Evolutionary conservation across 2,888 invertebrate genomes (phyloP), one percentile per base, ranked within the genome.

Genomic region (Nasonia oneida): DNA sequence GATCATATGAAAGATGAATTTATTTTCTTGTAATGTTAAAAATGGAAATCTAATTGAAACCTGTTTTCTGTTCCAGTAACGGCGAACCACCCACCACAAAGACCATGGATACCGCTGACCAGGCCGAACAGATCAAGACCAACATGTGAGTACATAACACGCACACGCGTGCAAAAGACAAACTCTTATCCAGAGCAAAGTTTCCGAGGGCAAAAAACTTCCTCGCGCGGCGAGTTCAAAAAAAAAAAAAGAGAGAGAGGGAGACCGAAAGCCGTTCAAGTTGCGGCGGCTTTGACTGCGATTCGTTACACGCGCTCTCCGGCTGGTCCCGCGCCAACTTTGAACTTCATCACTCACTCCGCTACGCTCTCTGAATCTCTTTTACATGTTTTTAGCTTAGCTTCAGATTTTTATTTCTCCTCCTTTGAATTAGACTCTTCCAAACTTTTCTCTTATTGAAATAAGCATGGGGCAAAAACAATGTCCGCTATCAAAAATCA

Each of bases 51-150:
- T 73, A 12, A 73, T 23, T 61, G 42, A 64, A 67, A 57, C 81
- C 81, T 78, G 18, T 73, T 80, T 87, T 82, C 50, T 76, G 50
- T 97, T 97, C 88, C 96, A 98, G 98, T 98, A 93, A 97, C 97
- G 92, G 97, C 97, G 91, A 96, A 97, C 90, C 95, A 96, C 93
- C 98, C 98, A 90, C 98, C 98, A 89, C 97, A 98, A 94, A 95
- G 99, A 94, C 98, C 98, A 92, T 99, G 99, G 99, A 97, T 98
- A 93, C 98, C 98, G 88, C 95, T 98, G 91, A 97, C 97, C 87
- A 96, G 97, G 94, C 98, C 98, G 88, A 97, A 97, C 93, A 96
- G 97, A 94, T 96, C 96, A 92, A 96, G 97, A 94, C 97, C 98
- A 90, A 96, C 98, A 93, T 98, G 98, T 98, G 95, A 97, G 97